Evolutionary conservation across 1,140 invertebrate species (phyloP), one percentile per base, ranked within the genome.

Genomic region (Pseudomyrmex gracilis): DNA sequence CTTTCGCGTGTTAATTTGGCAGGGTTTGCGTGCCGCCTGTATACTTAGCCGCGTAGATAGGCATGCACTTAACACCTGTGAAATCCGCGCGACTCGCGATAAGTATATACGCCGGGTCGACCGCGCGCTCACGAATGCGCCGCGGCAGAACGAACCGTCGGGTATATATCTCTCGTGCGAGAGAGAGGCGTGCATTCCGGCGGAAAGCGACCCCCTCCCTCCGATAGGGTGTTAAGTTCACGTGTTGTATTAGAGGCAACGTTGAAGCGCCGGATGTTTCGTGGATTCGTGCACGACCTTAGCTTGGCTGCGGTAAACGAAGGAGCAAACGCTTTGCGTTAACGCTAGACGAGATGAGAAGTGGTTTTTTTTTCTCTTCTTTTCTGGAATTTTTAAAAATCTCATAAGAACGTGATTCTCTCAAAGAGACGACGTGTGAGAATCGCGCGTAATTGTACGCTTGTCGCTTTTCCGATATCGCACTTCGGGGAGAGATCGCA

Each of bases 31-130:
- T 78, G 82, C 61, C 73, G 73, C 51, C 73, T 67, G 53, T 67
- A 77, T 78, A 84, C 45, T 77, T 78, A 84, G 24, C 60, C 74
- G 24, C 55, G 74, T 84, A 84, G 82, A 84, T 84, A 84, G 73
- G 61, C 74, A 77, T 84, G 64, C 74, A 84, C 74, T 84, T 84
- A 84, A 67, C 82, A 84, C 82, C 82, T 84, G 82, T 60, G 82
- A 84, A 84, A 73, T 45, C 63, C 82, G 63, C 80, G 68, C 68
- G 70, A 73, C 60, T 83, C 71, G 80, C 43, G 49, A 78, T 84
- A 84, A 84, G 82, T 84, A 84, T 84, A 84, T 53, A 61, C 82
- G 51, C 24, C 43, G 22, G 55, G 2, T 34, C 34, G 34, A 51
- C 10, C 15, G 57, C 4, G 70, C 24, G 57, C 67, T 82, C 68